Evolutionary conservation across 1,140 invertebrate genomes (phyloP), one percentile per base, ranked within the genome.

Genomic region (Augochlora pura): DNA sequence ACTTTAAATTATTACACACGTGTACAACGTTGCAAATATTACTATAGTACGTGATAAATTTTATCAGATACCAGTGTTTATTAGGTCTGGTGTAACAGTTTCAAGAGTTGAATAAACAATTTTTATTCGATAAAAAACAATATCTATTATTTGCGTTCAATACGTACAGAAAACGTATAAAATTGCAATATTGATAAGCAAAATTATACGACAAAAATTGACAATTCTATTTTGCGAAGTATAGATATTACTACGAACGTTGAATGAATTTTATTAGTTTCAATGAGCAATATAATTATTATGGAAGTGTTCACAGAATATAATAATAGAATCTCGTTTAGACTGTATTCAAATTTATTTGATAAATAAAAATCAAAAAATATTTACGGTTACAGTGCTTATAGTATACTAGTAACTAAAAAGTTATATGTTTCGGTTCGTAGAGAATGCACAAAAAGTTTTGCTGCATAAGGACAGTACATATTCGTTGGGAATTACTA

Each of bases 301-400:
- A 18, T 52, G 8, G 1, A 38, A 18, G 16, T 39, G 32, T 39
- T 25, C 8, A 54, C 14, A 10, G 39, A 39, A 59, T 59, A 8
- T 21, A 66, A 66, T 14, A 46, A 16, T 12, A 7, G n/a, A 46
- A 66, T 46, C 25, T 42, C 23, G 25, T 46, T 66, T 46, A n/a
- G 38, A 16, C 38, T 27, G 14, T 67, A 57, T 75, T 60, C 60
- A 76, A 77, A 69, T 70, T 77, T 62, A 77, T 76, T 76, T 12
- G 8, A 69, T 49, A 14, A 21, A 69, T 76, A 68, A 63, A 63
- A 25, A 42, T 77, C 27, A 59, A 57, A 69, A 77, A 70, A 62
- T 77, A 77, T 49, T 70, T 68, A 77, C 39, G 39, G 16, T 69
- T 77, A 49, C 57, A 46, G 32, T 70, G 67, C 25, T 69, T 38